Base-by-base conservation (phyloP, 2,888 invertebrate genomes). In the Seira ritae region DNA sequence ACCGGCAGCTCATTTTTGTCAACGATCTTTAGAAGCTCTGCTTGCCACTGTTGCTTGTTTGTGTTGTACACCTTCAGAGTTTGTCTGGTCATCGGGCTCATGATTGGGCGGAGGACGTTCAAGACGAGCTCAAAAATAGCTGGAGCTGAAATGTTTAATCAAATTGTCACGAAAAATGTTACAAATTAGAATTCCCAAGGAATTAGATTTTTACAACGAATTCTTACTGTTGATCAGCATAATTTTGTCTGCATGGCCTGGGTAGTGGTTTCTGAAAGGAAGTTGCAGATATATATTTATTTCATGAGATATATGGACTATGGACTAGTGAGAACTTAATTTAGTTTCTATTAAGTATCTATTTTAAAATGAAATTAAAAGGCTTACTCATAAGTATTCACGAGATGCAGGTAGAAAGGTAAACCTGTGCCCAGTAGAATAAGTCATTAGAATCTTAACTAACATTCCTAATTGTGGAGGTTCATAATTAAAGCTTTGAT, bases 211-310 rank as follows among this genome's bases (percentile, higher is more conserved):
- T 55, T 55, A 55, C 12, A 15, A n/a, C 4, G 22, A 72, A n/a
- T 23, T 62, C 66, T 80, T 66, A 71, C 71, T 80, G 31, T 73
- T 74, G 17, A 71, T 66, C 1, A 80, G 67, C 46, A 80, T 74
- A 17, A 80, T 67, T 60, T 80, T 80, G 20, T 80, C 74, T 31
- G 80, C 73, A 22, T 37, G 31, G 12, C 60, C 69, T 22, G 80
- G 80, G 60, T 24, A 80, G 37, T 74, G 73, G 12, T 55, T 20
- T 50, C 55, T 60, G n/a, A 23, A 72, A 31, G 3, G 3, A 31
- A 31, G 31, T 31, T 31, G 31, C 31, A 31, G 60, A 71, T 4
- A 71, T 50, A 17, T 46, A 71, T 17, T 42, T 12, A 37, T n/a
- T n/a, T n/a, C n/a, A n/a, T n/a, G n/a, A n/a, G 42, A 42, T 42